Percentiles rank a stretch among this genome's conserved stretches.
These are phyloP conservation scores for Augochlorella aurata DNA, from an alignment of 2,888 invertebrate species.

Conservation along the genomic window DNA sequence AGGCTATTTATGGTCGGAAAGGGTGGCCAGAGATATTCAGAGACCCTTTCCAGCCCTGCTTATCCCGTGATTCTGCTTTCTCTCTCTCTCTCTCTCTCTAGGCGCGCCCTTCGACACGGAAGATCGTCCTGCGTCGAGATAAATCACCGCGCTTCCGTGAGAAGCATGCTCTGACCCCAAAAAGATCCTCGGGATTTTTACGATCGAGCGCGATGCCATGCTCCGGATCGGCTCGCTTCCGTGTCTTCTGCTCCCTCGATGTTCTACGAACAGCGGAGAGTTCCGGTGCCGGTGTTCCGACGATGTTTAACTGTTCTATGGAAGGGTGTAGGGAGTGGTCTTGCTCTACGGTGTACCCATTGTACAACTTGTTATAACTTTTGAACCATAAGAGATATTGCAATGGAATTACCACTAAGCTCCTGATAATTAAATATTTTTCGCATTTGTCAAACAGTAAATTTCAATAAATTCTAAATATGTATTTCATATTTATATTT, in stretches of 20 bases:
- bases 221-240: slow-evolving; percentile 21
- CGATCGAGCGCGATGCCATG: slow-evolving; percentile 64
- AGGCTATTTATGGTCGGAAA: slow-evolving; percentile 74
- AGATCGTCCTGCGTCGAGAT: slow-evolving; percentile 63
- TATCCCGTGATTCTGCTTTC: slow-evolving; percentile 33
- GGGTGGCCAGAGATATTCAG: slow-evolving; percentile 49
- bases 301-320: not conserved
- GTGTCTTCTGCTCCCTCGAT: not conserved
- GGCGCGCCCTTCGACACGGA: slow-evolving; percentile 36
- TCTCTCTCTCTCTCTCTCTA: not conserved
- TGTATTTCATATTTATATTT: too few relatives aligned
- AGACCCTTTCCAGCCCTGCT: slow-evolving; percentile 31
- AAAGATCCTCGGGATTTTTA: slow-evolving; percentile 68
- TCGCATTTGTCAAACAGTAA: too few relatives aligned
- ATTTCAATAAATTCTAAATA: too few relatives aligned
- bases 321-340: too few relatives aligned
- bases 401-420: too few relatives aligned
- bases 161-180: slow-evolving; percentile 56
- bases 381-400: too few relatives aligned
- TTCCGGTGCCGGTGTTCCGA: not conserved
- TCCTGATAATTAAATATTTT: too few relatives aligned
- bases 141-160: slow-evolving; percentile 73
- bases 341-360: too few relatives aligned
- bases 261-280: not conserved
- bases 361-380: too few relatives aligned